Evolutionary conservation across 1,140 invertebrate species (phyloP), one percentile per base, ranked within the genome.

Genomic region (Armadillidium nasatum): DNA sequence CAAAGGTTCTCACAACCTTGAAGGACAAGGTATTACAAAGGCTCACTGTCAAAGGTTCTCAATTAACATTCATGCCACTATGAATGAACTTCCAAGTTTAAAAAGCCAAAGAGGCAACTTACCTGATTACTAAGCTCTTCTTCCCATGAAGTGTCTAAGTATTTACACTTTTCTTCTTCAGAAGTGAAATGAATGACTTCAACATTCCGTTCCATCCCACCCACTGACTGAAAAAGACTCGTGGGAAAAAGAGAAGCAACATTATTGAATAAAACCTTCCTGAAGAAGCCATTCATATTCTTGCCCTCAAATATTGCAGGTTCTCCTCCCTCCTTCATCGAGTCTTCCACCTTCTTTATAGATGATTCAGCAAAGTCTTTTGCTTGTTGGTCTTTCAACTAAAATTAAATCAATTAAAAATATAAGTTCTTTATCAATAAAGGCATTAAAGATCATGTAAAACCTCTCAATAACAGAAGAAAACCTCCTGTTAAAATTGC

Each of bases 211-310:
- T 75, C 77, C n/a, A 19, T 15, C 7, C 68, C 23, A 15, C n/a
- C 67, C 15, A 78, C 7, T 33, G 11, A 19, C 4, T 71, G 73
- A 9, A 78, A 21, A 19, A 72, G 73, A 50, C 74, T 75, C 45
- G 74, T 78, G 13, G 74, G 22, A 33, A 72, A 72, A 22, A 72
- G 69, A 22, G 77, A 46, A 10, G 74, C 77, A 67, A 78, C 75
- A 19, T 78, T 78, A 44, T 75, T 78, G 43, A 75, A 78, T 13
- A 78, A 60, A 13, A 78, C 23, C 67, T 78, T 78, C 33, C 77
- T 68, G 50, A 73, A 73, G 54, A 78, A 78, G 11, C 73, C 70
- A 33, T 73, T 54, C 22, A 78, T 44, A 13, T 22, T 75, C 11
- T 6, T 68, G 6, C 77, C 77, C 21, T 70, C 50, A 44, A 78